Evolutionary conservation across 1,140 invertebrate genomes (phyloP), one percentile per base, ranked within the genome.

Genomic region (Geopemphigus sp.): DNA sequence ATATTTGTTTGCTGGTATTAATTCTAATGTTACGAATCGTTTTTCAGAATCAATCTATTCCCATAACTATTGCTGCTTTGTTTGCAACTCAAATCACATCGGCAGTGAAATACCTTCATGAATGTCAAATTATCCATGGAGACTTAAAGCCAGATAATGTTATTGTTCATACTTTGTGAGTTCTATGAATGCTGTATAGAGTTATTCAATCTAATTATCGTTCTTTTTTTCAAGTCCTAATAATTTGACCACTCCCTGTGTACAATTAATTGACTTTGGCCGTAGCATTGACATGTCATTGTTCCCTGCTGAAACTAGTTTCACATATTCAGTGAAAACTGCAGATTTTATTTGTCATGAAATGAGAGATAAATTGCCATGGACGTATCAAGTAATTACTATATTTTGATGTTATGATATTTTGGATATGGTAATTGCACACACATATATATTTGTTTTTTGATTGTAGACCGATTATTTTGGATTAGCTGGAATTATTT

Each of bases 81-180:
- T 22, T 82, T 3, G 15, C 32, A 17, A 17, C 53, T n/a, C 81
- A 82, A 82, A 59, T 82, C 5, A 80, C 70, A 29, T 53, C 22
- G 17, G 68, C 81, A 64, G 88, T 98, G 15, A 92, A 95, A 84
- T 90, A 95, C 83, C 86, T 99, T 73, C 96, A 98, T 83, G 91
- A 93, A 83, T 92, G 92, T 82, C 90, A 92, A 85, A 96, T 99
- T 78, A 93, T 99, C 81, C 97, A 99, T 86, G 96, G 93, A 3
- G 97, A 98, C 85, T 94, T 99, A 57, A 99, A 98, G 86, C 96
- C 97, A 1, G 97, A 99, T 85, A 99, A 99, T 86, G 96, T 98
- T 86, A 86, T 98, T 82, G 87, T 98, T 45, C 91, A 92, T 86
- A 88, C 88, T 83, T 87, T 90, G 91, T 92, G 87, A 89, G 89